A percentile compares a stretch with the other conserved stretches of the same genome.
Evolutionary conservation across 2,113 vertebrate species (phyloP).

Genomic region (Pachyramphus minor): DNA sequence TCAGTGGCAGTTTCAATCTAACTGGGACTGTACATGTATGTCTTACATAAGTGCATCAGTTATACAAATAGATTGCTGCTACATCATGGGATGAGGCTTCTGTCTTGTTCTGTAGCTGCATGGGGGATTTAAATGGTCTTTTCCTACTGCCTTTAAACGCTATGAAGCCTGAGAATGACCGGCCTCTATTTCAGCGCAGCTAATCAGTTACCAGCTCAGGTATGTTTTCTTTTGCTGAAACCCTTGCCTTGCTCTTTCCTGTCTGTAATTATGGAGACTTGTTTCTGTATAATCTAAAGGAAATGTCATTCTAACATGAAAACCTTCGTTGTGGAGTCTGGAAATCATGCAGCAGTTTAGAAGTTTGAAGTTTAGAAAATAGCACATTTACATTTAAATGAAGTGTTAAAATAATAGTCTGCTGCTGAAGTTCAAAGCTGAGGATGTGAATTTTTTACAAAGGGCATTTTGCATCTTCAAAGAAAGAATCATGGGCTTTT

Average conservation of each 20-base stretch:
- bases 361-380: conserved; percentile 3
- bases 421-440: conserved; percentile 3
- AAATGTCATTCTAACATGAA: not conserved
- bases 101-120: not conserved
- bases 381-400: conserved; percentile 25
- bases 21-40: not conserved
- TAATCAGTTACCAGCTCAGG: not conserved
- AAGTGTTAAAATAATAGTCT: conserved; percentile 7
- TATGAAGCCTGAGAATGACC: not conserved
- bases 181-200: not conserved
- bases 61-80: not conserved
- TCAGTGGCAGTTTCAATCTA: not conserved
- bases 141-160: not conserved
- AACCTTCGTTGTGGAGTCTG: not conserved
- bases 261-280: not conserved
- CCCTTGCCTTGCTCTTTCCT: not conserved
- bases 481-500: not conserved
- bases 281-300: not conserved
- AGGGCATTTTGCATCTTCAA: not conserved
- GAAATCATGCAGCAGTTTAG: not conserved
- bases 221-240: not conserved
- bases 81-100: not conserved
- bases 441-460: conserved; percentile 4
- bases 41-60: not conserved
- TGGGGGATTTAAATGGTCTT: not conserved